A percentile compares a stretch with the other conserved stretches of the same genome.
phyloP scores from a whole-genome alignment of 1,140 invertebrate genomes.

The Drosophila bipectinata region DNA sequence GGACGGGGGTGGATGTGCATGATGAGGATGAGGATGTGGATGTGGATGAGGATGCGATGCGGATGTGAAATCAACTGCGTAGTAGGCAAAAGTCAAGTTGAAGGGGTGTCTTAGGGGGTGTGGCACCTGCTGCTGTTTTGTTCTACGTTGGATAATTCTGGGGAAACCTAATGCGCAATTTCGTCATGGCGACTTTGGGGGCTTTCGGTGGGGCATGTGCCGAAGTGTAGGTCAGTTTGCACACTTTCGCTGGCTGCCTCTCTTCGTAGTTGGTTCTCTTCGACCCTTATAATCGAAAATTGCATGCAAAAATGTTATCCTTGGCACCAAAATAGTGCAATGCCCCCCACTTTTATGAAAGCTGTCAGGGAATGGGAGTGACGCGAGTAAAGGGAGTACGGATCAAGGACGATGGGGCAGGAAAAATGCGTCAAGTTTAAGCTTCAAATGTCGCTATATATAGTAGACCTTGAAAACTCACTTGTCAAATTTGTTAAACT shows the following conservation, averaged over 20 bases:
- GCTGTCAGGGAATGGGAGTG: conserved; percentile 21
- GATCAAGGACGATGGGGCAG: background rate
- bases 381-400: conserved; percentile 4
- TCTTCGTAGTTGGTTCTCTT: background rate
- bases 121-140: conserved; percentile 48
- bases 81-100: conserved; percentile 73
- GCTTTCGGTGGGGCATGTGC: conserved; percentile 16
- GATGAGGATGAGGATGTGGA: background rate
- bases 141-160: conserved; percentile 26
- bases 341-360: conserved; percentile 44
- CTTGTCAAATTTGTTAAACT: background rate
- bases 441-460: background rate
- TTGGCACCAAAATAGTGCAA: conserved; percentile 77
- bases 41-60: conserved; percentile 19
- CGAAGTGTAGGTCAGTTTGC: conserved; percentile 73
- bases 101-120: conserved; percentile 19
- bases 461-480: background rate
- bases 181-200: conserved; percentile 9
- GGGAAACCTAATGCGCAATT: conserved; percentile 68
- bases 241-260: conserved; percentile 60
- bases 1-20: background rate
- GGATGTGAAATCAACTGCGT: conserved; percentile 79
- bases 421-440: background rate
- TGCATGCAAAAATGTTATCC: conserved; percentile 68
- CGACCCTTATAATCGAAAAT: conserved; percentile 57